Base-by-base conservation (phyloP, 2,888 invertebrate species). In the Harpalus rubripes region DNA sequence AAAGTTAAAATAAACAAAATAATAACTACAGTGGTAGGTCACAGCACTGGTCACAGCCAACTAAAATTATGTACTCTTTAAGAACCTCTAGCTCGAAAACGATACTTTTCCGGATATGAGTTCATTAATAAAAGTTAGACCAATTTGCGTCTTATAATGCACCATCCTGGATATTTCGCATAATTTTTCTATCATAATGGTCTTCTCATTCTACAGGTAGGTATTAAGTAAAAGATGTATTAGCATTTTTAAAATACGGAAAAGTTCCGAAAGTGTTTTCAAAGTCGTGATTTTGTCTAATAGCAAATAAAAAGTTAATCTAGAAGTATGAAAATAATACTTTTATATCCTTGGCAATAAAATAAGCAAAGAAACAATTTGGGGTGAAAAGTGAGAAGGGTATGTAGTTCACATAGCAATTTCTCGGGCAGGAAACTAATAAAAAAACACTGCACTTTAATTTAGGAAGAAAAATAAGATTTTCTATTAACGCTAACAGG, bases 401-500 rank as follows among this genome's bases (percentile, higher is more conserved):
- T 44, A 74, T 74, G 44, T 74, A 74, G 72, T 74, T 74, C 18
- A 41, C 22, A 15, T 41, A 78, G 78, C 58, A 78, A 78, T 78
- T 78, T 58, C 26, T 4, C 8, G 32, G 78, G 78, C 56, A 78
- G 78, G 56, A 78, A 78, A 78, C 78, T 78, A 78, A 78, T 78
- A 78, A 78, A 58, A 32, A 78, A 74, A 74, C 72, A 74, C 72
- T 74, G 78, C 80, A 80, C 61, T 80, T 80, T 80, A 80, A 80
- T 80, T 80, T 80, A 39, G 58, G 78, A 78, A 78, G 59, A 59
- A 80, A 80, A 80, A 80, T 80, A 80, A 80, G 80, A 80, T 80
- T 80, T 80, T 80, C 80, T 80, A 80, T 80, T 80, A 80, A 61
- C 59, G 80, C 80, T 59, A 80, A 80, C 80, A 80, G 61, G 59